Base-by-base conservation (phyloP, 2,888 invertebrate species). In the Agriopis marginaria region DNA sequence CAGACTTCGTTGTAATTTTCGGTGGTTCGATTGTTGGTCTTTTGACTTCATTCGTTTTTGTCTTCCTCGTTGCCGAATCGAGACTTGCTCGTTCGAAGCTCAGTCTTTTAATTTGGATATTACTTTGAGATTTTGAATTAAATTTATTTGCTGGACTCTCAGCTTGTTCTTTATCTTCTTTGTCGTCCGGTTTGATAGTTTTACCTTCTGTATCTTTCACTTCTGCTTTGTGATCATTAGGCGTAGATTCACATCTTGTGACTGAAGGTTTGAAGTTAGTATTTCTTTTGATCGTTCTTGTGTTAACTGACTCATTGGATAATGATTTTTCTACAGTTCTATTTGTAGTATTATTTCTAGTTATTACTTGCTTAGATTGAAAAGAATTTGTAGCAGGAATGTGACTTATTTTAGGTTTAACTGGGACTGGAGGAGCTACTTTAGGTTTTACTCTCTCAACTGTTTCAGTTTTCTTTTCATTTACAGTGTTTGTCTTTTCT, bases 381-480 rank as follows among this genome's bases (percentile, higher is more conserved):
- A 73, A 73, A 7, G 74, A 82, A 74, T 60, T 76, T 75, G 83
- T 68, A 32, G 84, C 75, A 8, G 89, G 81, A 66, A 89, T 85
- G 73, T 83, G 88, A 47, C 88, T 79, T 10, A 92, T 81, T 87
- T 91, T 93, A 47, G 96, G 96, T 88, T 96, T 96, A 0, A 90
- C 92, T 50, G 96, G 96, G 71, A 96, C 95, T 0, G 96, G 96
- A 3, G 96, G 96, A 11, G 96, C 96, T 70, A 89, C 68, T 84
- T 93, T 94, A 7, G 95, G 86, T 84, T 95, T 96, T 1, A 74
- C 77, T 70, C 83, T 87, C 50, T 83, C 76, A 17, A 84, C 79
- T 63, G 74, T 75, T 78, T 84, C 85, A 65, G 79, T 83, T 44
- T 82, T 84, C 67, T 83, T 87, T 53, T 84, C 72, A 42, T 78